Percentiles rank a stretch among this genome's conserved stretches.
phyloP scores from a whole-genome alignment of 2,888 invertebrate species.

The Diaprepes abbreviatus region DNA sequence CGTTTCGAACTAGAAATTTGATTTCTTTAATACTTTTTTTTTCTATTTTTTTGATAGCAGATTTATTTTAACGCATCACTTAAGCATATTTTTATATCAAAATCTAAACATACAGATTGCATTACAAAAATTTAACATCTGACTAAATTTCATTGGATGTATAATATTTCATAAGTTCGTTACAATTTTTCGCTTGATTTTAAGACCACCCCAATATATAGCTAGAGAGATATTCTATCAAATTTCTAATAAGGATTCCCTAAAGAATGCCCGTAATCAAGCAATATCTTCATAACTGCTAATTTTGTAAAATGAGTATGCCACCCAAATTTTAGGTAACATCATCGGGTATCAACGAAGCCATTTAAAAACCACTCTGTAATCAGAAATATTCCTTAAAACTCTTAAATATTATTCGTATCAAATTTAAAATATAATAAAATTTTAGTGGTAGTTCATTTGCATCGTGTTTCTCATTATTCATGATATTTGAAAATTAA shows the following conservation, averaged over 20 bases:
- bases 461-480: too few relatives aligned
- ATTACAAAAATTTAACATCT: neutral
- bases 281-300: neutral
- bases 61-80: too few relatives aligned
- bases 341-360: neutral
- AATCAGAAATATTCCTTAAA: too few relatives aligned
- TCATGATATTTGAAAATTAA: too few relatives aligned
- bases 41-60: too few relatives aligned
- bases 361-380: too few relatives aligned
- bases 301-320: constrained; percentile 7
- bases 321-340: neutral
- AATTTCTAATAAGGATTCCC: constrained; percentile 27
- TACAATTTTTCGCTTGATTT: neutral
- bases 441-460: too few relatives aligned
- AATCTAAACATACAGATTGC: neutral
- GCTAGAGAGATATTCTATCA: constrained; percentile 18
- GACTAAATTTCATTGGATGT: neutral
- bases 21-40: too few relatives aligned
- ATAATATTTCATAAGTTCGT: neutral
- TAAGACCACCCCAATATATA: constrained; percentile 27
- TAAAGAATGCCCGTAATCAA: constrained; percentile 10
- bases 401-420: too few relatives aligned
- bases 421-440: too few relatives aligned
- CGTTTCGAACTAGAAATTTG: too few relatives aligned
- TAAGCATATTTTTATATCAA: too few relatives aligned